Evolutionary conservation across 2,113 vertebrate species (phyloP).

Genomic region (Rhinogobius similis): DNA sequence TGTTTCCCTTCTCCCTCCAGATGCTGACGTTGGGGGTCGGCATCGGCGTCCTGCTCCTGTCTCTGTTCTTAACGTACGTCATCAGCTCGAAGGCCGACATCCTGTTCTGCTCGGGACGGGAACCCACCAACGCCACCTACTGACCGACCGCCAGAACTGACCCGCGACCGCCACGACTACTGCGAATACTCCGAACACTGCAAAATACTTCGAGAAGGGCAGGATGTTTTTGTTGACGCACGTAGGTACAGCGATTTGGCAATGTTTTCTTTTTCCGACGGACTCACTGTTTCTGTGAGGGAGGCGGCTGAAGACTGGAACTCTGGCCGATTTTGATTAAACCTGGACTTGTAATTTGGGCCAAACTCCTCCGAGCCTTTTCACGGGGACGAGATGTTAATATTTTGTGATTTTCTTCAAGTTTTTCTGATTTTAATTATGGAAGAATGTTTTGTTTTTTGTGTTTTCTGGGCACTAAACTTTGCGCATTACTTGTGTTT

Average conservation of each 20-base stretch:
- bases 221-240: conserved; percentile 37
- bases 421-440: conserved; percentile 43
- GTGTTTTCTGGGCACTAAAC: conserved; percentile 61
- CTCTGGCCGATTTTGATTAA: conserved; percentile 49
- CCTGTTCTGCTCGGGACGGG: conserved; percentile 82
- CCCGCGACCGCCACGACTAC: conserved; percentile 49
- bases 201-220: conserved; percentile 23
- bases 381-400: conserved; percentile 63
- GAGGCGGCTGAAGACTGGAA: conserved; percentile 28
- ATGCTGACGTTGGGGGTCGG: conserved; percentile 87
- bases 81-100: conserved; percentile 90
- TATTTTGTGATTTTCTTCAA: conserved; percentile 53
- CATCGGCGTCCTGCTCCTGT: conserved; percentile 79
- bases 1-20: conserved; percentile 61
- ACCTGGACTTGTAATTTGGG: conserved; percentile 65
- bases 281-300: conserved; percentile 2
- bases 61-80: conserved; percentile 85
- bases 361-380: conserved; percentile 29
- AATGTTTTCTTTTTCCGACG: not conserved
- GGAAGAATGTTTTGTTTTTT: conserved; percentile 68
- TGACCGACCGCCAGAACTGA: conserved; percentile 66
- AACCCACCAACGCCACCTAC: conserved; percentile 82
- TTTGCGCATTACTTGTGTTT: conserved; percentile 35
- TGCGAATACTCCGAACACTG: conserved; percentile 12
- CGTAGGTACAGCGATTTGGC: conserved; percentile 46